Conservation (phyloP, 2,888 invertebrate species). For the Germaria angustata region DNA sequence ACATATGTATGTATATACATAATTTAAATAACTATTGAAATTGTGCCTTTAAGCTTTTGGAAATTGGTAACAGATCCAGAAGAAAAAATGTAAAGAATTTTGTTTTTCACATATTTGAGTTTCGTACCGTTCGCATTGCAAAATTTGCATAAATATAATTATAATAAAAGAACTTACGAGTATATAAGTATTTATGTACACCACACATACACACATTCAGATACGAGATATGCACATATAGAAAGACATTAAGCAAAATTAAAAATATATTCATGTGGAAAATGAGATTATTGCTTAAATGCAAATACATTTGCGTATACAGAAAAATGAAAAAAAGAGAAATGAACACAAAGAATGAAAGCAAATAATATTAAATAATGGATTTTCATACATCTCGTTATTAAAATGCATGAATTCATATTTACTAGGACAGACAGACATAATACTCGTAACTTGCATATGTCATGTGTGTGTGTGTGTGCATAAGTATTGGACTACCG, state of each 20-base stretch:
- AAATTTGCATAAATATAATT: slow-evolving; percentile 76
- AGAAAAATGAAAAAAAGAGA: not conserved
- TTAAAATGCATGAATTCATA: slow-evolving; percentile 60
- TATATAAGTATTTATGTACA: slow-evolving; percentile 58
- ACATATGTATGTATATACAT: not conserved
- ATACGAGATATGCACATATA: not conserved
- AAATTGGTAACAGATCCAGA: slow-evolving; percentile 52
- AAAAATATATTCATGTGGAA: slow-evolving; percentile 69
- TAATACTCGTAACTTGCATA: not conserved
- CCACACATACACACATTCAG: not conserved
- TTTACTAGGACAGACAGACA: not conserved
- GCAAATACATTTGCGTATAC: slow-evolving; percentile 45
- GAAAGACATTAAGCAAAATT: slow-evolving; percentile 59
- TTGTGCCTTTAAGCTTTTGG: slow-evolving; percentile 51
- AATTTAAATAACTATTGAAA: slow-evolving; percentile 45
- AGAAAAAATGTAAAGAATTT: not conserved
- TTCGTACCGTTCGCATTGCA: slow-evolving; percentile 20
- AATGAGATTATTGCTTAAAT: slow-evolving; percentile 70
- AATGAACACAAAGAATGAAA: slow-evolving; percentile 11
- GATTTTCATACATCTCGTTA: slow-evolving; percentile 50
- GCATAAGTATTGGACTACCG: no score
- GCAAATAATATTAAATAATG: slow-evolving; percentile 41
- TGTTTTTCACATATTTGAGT: slow-evolving; percentile 4
- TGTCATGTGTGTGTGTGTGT: no score
- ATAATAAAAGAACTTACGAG: slow-evolving; percentile 69